These are phyloP conservation scores for Drosophila lacteicornis DNA, from an alignment of 1,140 invertebrate genomes.

Conservation along the genomic window DNA sequence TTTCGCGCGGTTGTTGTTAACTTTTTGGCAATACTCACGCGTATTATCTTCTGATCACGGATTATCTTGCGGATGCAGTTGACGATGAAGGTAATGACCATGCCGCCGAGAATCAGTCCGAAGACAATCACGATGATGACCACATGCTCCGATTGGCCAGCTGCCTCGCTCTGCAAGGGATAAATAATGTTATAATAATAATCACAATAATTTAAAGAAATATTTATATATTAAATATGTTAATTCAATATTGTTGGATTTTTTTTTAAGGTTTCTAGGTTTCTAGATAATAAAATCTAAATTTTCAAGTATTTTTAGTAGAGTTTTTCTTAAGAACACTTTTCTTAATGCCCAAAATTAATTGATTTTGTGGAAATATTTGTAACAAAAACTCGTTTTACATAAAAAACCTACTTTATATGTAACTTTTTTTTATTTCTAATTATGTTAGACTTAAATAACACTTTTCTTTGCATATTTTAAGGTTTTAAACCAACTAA, in stretches of 20 bases:
- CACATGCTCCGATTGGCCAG: constrained; percentile 88
- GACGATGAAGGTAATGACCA: constrained; percentile 94
- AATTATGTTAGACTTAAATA: too few relatives aligned
- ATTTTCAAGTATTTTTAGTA: too few relatives aligned
- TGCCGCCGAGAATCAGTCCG: constrained; percentile 92
- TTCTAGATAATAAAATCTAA: neutral
- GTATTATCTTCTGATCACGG: constrained; percentile 93
- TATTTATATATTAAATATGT: neutral
- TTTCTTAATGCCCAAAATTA: too few relatives aligned
- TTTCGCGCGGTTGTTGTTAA: constrained; percentile 1
- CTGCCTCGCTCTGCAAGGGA: constrained; percentile 49
- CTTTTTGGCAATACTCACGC: constrained; percentile 86
- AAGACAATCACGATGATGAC: constrained; percentile 96
- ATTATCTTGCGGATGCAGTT: constrained; percentile 94
- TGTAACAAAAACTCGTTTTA: too few relatives aligned
- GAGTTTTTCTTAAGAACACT: too few relatives aligned
- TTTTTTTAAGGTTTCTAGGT: neutral
- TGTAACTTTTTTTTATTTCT: too few relatives aligned
- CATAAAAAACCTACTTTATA: too few relatives aligned
- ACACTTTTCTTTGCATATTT: too few relatives aligned
- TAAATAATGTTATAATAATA: too few relatives aligned
- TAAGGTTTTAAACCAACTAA: neutral
- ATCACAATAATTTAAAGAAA: too few relatives aligned
- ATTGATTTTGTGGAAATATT: too few relatives aligned
- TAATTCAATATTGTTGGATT: neutral